phyloP scores from a whole-genome alignment of 53 echinoderm and acorn worm species.

The Stichopus horrens region DNA sequence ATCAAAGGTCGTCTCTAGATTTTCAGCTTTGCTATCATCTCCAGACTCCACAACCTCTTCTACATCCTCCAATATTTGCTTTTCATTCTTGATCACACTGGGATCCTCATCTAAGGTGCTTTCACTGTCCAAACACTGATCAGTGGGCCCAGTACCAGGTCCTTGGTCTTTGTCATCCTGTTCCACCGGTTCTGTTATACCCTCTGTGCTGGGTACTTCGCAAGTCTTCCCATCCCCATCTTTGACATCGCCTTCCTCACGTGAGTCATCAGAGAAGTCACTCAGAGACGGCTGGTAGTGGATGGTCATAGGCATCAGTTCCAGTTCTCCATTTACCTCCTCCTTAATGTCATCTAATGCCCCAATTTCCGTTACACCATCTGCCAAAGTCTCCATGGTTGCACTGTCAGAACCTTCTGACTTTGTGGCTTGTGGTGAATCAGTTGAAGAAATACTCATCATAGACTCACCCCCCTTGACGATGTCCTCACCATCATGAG shows the following conservation, averaged over 20 bases:
- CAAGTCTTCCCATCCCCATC: background rate
- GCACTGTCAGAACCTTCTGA: too few relatives aligned
- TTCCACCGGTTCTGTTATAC: background rate
- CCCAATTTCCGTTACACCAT: background rate
- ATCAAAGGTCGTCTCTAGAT: too few relatives aligned
- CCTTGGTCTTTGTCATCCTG: too few relatives aligned
- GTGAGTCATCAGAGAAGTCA: conserved; percentile 18
- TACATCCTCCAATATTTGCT: background rate
- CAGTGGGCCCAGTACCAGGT: too few relatives aligned
- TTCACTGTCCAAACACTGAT: too few relatives aligned
- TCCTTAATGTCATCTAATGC: background rate
- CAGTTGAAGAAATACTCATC: too few relatives aligned
- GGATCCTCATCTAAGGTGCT: too few relatives aligned
- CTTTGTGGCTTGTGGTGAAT: too few relatives aligned
- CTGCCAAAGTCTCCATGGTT: background rate
- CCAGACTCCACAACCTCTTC: background rate
- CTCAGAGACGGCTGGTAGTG: conserved; percentile 16
- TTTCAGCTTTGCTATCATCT: too few relatives aligned
- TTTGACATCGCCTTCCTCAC: background rate
- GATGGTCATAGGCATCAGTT: background rate
- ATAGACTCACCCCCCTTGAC: too few relatives aligned
- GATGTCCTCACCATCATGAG: too few relatives aligned
- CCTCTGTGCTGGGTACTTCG: background rate
- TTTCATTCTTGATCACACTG: background rate
- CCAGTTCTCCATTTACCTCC: background rate